These are phyloP conservation scores for Rhinogobius similis DNA, from an alignment of 2,113 vertebrate species.

Conservation along the genomic window DNA sequence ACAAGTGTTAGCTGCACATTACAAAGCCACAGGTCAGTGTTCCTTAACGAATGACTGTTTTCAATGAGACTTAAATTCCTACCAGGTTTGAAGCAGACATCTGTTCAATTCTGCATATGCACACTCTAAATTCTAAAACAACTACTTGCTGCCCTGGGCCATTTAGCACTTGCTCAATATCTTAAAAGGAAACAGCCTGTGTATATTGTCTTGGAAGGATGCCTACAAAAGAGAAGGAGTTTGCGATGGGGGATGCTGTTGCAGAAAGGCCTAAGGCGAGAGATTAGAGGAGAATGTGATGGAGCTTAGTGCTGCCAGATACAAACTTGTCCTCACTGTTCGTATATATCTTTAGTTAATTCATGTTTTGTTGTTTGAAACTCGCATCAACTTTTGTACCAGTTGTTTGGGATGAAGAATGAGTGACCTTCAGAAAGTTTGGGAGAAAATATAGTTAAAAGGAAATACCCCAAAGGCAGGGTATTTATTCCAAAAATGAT, in stretches of 20 bases:
- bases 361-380: constrained; percentile 28
- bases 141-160: constrained; percentile 50
- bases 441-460: constrained; percentile 1
- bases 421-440: constrained; percentile 12
- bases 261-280: constrained; percentile 49
- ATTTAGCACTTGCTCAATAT: constrained; percentile 68
- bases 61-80: constrained; percentile 38
- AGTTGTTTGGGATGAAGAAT: not conserved
- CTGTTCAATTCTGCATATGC: constrained; percentile 58
- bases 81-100: constrained; percentile 58
- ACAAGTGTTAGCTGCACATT: not conserved
- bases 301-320: constrained; percentile 29
- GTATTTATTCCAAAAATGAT: constrained; percentile 4
- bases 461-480: constrained; percentile 1
- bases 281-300: constrained; percentile 52
- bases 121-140: constrained; percentile 32
- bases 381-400: constrained; percentile 5
- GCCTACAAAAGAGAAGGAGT: constrained; percentile 51
- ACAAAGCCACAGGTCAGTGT: constrained; percentile 35
- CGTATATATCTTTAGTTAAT: constrained; percentile 31
- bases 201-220: constrained; percentile 62
- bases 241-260: constrained; percentile 49
- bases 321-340: constrained; percentile 25
- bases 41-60: constrained; percentile 43
- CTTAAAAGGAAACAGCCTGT: constrained; percentile 62